phyloP scores from a whole-genome alignment of 2,113 vertebrate species.

The Antechinus stuartii region DNA sequence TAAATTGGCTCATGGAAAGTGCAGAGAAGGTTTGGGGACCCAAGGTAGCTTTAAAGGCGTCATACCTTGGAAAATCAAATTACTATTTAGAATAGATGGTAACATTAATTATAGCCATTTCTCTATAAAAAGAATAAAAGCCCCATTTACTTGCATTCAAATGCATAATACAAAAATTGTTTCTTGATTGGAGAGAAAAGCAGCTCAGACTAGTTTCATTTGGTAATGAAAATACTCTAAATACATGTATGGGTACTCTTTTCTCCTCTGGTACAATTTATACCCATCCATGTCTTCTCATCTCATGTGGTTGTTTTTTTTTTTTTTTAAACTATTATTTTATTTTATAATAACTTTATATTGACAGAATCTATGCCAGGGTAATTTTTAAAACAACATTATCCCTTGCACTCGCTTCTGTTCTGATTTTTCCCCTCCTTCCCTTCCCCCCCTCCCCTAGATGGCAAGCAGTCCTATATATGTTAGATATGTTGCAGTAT shows the following conservation, averaged over 20 bases:
- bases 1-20: conserved; percentile 40
- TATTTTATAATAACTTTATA: no score
- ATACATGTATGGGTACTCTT: not conserved
- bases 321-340: no score
- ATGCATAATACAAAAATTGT: conserved; percentile 74
- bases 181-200: conserved; percentile 79
- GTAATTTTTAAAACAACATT: no score
- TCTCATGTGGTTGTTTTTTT: not conserved
- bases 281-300: not conserved
- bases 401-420: no score
- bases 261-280: not conserved
- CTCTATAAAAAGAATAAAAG: conserved; percentile 76
- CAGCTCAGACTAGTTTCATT: conserved; percentile 60
- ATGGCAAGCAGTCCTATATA: no score
- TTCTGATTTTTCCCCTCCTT: no score
- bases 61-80: conserved; percentile 75
- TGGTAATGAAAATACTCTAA: not conserved
- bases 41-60: conserved; percentile 76
- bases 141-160: conserved; percentile 81
- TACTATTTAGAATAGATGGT: conserved; percentile 74
- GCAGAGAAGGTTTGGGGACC: conserved; percentile 66
- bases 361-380: no score
- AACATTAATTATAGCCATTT: conserved; percentile 79
- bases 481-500: no score
- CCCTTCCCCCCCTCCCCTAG: no score